Base-by-base conservation (phyloP, 2,113 vertebrate species). In the Perognathus longimembris region DNA sequence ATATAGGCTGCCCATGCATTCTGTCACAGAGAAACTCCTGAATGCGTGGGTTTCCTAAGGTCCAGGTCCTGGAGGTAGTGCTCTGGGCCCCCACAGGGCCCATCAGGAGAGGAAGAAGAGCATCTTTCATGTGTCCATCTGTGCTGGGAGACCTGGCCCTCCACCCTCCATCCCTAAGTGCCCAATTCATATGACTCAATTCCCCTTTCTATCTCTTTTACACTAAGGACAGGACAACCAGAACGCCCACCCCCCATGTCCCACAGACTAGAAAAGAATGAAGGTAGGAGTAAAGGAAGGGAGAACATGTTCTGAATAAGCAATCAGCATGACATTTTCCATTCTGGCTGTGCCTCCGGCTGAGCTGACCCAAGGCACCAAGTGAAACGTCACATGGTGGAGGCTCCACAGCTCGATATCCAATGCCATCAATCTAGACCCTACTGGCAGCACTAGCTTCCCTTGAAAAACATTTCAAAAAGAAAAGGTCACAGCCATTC, bases 401-500 rank as follows among this genome's bases (percentile, higher is more conserved):
- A 89, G 54, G 78, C 61, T 69, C 45, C 17, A 2, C 50, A 77
- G 78, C 75, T 75, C 66, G 40, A 88, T 70, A 61, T 57, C 82
- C 0, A 0, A 63, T 17, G 7, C 50, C 73, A 89, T 89, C 90
- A 40, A 79, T 94, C 76, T 40, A 87, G 80, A 81, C 40, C 64
- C 38, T 10, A 57, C 76, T 73, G 69, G 59, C 50, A 85, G 80
- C 40, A 32, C 76, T 9, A 73, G 32, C 86, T 77, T 89, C 66
- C 45, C 63, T 80, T 30, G 85, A 40, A 93, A 94, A 93, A 83
- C 84, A 81, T 89, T 88, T 95, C 54, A 12, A 54, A 80, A 90
- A 32, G 88, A 90, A 96, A 95, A 96, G 89, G 79, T 96, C 94
- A 95, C 63, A 90, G n/a, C 71, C 69, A 81, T 86, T 94, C 88